A percentile compares a stretch with the other conserved stretches of the same genome.
Conservation (phyloP, 2,888 invertebrate species). For the Leucophora obtusa region DNA sequence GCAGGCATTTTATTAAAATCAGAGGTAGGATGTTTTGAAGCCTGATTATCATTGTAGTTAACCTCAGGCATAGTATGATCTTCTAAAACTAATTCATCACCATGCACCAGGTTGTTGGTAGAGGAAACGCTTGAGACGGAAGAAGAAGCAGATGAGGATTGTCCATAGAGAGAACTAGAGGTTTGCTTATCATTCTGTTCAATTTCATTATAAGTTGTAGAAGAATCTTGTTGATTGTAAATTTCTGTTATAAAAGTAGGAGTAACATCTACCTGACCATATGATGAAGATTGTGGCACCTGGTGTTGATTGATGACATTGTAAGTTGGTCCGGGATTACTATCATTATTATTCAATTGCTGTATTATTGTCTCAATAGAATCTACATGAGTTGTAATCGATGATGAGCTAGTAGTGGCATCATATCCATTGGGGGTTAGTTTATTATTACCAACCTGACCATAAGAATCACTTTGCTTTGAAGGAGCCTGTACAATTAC, state of each 20-base stretch:
- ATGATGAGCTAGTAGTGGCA: constrained; percentile 73
- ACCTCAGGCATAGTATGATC: constrained; percentile 74
- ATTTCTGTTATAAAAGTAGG: constrained; percentile 8
- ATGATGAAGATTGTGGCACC: constrained; percentile 36
- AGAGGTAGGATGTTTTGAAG: constrained; percentile 70
- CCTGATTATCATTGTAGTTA: constrained; percentile 70
- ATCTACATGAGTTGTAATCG: constrained; percentile 79
- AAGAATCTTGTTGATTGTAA: constrained; percentile 25
- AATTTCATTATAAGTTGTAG: constrained; percentile 30
- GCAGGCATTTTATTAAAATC: constrained; percentile 77
- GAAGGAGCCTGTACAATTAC: constrained; percentile 75
- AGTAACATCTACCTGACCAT: constrained; percentile 2
- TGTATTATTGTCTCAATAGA: constrained; percentile 83
- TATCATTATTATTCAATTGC: constrained; percentile 81
- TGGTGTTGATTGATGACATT: constrained; percentile 72
- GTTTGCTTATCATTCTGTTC: constrained; percentile 37
- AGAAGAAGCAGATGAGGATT: constrained; percentile 18
- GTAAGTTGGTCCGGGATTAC: constrained; percentile 76
- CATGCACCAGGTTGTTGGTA: constrained; percentile 56
- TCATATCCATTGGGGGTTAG: constrained; percentile 36
- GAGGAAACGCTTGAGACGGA: constrained; percentile 31
- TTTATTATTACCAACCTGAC: constrained; percentile 67
- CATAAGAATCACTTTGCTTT: constrained; percentile 75
- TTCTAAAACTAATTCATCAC: constrained; percentile 69
- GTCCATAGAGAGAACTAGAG: constrained; percentile 14